Evolutionary conservation across 2,797 vertebrate species (phyloP), one percentile per base, ranked within the genome.

Genomic region (Falco novaeseelandiae): DNA sequence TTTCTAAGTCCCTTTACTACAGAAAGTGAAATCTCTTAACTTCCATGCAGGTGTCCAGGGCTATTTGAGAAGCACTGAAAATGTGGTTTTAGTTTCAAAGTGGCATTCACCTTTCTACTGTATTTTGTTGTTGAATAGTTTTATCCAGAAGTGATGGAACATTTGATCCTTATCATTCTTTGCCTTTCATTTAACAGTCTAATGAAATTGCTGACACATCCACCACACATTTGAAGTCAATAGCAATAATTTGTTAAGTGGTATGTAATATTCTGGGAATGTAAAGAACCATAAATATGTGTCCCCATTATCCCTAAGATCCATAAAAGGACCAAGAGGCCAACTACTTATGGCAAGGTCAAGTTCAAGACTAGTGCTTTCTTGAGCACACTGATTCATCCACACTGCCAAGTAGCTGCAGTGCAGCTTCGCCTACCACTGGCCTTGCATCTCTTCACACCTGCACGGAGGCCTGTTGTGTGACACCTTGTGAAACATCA

Each of bases 381-480:
- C 30, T 38, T 69, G 42, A 62, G 57, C 23, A 51, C 14, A 6
- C 30, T 57, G 59, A 21, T 23, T 67, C 27, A 42, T 42, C 81
- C 67, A 27, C 20, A 12, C 51, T 62, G 32, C 55, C 3, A 1
- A 29, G 71, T 25, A 72, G 30, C 58, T 92, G 40, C 36, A 49
- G 29, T 32, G 29, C 59, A 62, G 38, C 57, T 59, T 84, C 48
- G n/a, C 34, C 21, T 42, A 34, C 6, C 38, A 14, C 61, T 83
- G 42, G 46, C 12, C 63, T 54, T 83, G 23, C 38, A 51, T 54
- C 23, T 69, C 69, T 58, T 69, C 55, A 44, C 44, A 51, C 9
- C 34, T 70, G 16, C n/a, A 54, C 51, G 34, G 42, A 48, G 42
- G 59, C 38, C 9, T 36, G 25, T 61, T 0, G 0, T 5, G 8